Conservation (phyloP, 2,797 vertebrate genomes). For the Pempheris klunzingeri region DNA sequence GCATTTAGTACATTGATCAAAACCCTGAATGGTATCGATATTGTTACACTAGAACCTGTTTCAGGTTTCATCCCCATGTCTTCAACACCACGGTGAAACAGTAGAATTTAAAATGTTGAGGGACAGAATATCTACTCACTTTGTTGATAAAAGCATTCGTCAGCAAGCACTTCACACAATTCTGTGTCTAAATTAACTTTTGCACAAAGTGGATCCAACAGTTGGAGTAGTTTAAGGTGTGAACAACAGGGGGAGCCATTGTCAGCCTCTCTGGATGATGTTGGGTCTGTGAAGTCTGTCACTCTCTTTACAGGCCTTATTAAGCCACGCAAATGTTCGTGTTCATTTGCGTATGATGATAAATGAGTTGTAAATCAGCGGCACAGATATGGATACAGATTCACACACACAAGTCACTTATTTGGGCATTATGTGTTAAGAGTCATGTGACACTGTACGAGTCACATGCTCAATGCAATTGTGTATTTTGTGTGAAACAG, state of each 20-base stretch:
- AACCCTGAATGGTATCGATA: neutral
- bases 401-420: too few relatives aligned
- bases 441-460: too few relatives aligned
- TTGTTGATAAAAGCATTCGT: neutral
- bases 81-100: neutral
- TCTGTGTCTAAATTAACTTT: neutral
- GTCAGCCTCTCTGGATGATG: neutral
- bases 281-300: neutral
- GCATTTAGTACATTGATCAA: neutral
- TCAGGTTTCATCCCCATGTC: slow-evolving; percentile 1
- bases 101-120: neutral
- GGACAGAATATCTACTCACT: neutral
- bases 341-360: too few relatives aligned
- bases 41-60: neutral
- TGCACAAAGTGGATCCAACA: neutral
- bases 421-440: too few relatives aligned
- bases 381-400: too few relatives aligned
- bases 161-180: neutral
- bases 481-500: too few relatives aligned
- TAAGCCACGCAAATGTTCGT: too few relatives aligned
- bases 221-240: neutral
- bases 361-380: too few relatives aligned
- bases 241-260: slow-evolving; percentile 64
- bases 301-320: neutral
- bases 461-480: too few relatives aligned